Evolutionary conservation across 2,113 vertebrate genomes (phyloP).

Genomic region (Micromys minutus): DNA sequence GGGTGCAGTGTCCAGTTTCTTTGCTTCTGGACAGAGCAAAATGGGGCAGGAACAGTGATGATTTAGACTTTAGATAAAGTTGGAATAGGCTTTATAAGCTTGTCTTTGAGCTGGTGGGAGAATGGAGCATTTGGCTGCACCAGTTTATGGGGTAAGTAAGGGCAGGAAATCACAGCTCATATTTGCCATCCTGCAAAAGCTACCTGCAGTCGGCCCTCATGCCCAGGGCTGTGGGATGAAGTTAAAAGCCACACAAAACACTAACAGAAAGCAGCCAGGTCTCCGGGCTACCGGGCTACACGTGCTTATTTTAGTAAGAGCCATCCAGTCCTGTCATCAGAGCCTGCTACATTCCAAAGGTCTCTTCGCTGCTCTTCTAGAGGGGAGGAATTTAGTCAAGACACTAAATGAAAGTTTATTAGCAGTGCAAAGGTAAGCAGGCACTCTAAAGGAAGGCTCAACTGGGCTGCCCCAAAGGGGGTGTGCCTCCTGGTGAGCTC

Average conservation of each 20-base stretch:
- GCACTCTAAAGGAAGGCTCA: not conserved
- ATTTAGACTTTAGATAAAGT: not conserved
- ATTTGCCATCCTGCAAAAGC: not conserved
- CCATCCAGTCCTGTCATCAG: rapidly evolving
- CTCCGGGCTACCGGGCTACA: too few species aligned
- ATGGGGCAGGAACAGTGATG: conserved; percentile 18
- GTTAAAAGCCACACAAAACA: not conserved
- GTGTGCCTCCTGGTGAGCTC: not conserved
- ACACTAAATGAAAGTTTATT: not conserved
- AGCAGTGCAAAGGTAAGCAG: not conserved
- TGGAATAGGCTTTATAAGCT: not conserved
- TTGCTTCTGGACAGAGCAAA: conserved; percentile 41
- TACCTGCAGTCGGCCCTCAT: not conserved
- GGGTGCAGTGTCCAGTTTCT: not conserved
- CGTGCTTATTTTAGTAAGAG: not conserved
- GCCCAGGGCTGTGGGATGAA: rapidly evolving
- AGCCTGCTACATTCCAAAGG: rapidly evolving
- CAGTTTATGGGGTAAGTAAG: conserved; percentile 9
- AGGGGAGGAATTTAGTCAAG: not conserved
- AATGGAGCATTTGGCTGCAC: not conserved
- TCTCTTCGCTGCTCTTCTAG: not conserved
- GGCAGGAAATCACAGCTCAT: not conserved
- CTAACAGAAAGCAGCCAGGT: not conserved
- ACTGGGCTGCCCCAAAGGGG: not conserved
- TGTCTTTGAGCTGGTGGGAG: not conserved